Conservation (phyloP, 2,113 vertebrate species). For the Pterophyllum scalare region DNA sequence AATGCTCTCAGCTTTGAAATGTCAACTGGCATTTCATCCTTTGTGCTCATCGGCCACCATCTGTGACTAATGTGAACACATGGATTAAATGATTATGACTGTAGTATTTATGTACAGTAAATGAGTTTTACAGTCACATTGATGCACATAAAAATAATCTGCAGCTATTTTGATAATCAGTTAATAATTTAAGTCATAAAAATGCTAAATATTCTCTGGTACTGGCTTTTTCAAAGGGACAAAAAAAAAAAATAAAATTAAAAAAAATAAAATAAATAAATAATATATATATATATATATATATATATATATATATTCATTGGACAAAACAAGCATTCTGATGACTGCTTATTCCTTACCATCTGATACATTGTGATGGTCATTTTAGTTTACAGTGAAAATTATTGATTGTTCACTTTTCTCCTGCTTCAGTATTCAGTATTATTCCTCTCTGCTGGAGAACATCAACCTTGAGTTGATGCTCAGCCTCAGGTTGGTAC, state of each 20-base stretch:
- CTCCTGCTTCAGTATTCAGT: background rate
- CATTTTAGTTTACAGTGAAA: fast-evolving
- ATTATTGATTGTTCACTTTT: background rate
- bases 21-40: background rate
- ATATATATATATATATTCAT: background rate
- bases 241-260: too few relatives aligned
- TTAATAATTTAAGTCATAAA: background rate
- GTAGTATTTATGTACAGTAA: background rate
- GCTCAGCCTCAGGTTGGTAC: slow-evolving; percentile 4
- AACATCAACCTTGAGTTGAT: slow-evolving; percentile 10
- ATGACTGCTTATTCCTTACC: fast-evolving
- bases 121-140: background rate
- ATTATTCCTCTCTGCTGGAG: background rate
- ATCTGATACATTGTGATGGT: fast-evolving
- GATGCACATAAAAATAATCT: background rate
- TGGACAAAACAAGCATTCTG: background rate
- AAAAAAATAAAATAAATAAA: too few relatives aligned
- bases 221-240: background rate
- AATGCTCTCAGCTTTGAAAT: background rate
- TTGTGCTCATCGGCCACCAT: background rate
- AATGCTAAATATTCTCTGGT: background rate
- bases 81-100: background rate
- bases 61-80: background rate
- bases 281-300: too few relatives aligned
- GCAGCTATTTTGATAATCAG: background rate